A percentile compares a stretch with the other conserved stretches of the same genome.
Conservation (phyloP, 2,113 vertebrate species). For the Thermophis baileyi region DNA sequence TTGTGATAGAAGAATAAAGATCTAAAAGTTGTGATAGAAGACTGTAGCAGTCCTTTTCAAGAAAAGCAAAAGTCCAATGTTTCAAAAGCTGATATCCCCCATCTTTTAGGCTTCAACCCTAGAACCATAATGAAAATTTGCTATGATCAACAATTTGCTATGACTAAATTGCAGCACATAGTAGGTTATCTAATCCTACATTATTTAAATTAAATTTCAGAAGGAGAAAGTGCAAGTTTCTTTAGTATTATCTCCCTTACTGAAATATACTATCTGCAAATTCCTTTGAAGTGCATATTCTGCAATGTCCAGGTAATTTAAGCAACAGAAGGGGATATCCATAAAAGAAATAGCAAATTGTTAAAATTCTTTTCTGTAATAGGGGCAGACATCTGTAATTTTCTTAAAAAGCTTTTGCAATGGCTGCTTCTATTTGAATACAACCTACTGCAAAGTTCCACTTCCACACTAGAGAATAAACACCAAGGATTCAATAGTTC, state of each 20-base stretch:
- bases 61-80: neutral
- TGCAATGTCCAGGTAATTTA: neutral
- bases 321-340: conserved; percentile 19
- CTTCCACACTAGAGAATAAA: conserved; percentile 59
- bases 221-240: neutral
- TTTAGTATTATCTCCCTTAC: neutral
- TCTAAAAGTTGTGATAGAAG: neutral
- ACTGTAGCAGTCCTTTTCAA: neutral
- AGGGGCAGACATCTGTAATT: conserved; percentile 57
- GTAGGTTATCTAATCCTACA: neutral
- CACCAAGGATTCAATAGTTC: conserved; percentile 60
- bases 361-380: conserved; percentile 47
- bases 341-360: conserved; percentile 43
- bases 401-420: conserved; percentile 52
- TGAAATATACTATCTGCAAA: neutral
- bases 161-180: neutral
- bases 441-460: conserved; percentile 66
- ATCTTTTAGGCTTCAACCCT: neutral
- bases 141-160: neutral
- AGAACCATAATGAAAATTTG: neutral
- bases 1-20: neutral
- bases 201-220: neutral
- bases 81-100: neutral
- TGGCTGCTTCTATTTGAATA: conserved; percentile 64
- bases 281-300: neutral